Conservation (phyloP, 2,888 invertebrate genomes). For the Archips xylosteana region DNA sequence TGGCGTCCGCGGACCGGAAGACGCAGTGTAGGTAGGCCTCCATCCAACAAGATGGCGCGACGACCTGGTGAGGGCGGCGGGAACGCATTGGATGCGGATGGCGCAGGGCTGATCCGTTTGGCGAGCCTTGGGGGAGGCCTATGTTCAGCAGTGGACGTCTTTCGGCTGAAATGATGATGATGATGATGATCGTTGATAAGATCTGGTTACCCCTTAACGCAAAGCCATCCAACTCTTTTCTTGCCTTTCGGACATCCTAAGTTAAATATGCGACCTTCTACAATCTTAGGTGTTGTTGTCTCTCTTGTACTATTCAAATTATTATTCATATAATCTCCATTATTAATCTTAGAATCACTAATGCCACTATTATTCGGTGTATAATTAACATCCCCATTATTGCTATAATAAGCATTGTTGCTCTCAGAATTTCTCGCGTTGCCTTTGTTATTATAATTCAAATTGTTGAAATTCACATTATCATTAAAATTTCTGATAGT, state of each 20-base stretch:
- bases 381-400: background rate
- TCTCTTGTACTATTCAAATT: slow-evolving; percentile 4
- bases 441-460: slow-evolving; percentile 16
- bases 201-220: background rate
- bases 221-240: background rate
- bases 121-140: no score
- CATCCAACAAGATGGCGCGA: no score
- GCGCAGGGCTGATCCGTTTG: no score
- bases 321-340: slow-evolving; percentile 6
- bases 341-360: background rate
- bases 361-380: slow-evolving; percentile 1
- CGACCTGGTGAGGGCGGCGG: no score
- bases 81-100: no score
- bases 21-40: no score
- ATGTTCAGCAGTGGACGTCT: no score
- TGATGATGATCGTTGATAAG: no score
- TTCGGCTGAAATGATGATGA: no score
- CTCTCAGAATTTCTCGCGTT: background rate
- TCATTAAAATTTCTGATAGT: background rate
- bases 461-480: background rate
- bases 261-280: slow-evolving; percentile 9
- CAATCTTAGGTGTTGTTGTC: slow-evolving; percentile 14
- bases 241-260: slow-evolving; percentile 19
- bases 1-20: no score
- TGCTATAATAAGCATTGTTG: background rate